Conservation (phyloP, 2,797 vertebrate species). For the Anabacerthia variegaticeps region DNA sequence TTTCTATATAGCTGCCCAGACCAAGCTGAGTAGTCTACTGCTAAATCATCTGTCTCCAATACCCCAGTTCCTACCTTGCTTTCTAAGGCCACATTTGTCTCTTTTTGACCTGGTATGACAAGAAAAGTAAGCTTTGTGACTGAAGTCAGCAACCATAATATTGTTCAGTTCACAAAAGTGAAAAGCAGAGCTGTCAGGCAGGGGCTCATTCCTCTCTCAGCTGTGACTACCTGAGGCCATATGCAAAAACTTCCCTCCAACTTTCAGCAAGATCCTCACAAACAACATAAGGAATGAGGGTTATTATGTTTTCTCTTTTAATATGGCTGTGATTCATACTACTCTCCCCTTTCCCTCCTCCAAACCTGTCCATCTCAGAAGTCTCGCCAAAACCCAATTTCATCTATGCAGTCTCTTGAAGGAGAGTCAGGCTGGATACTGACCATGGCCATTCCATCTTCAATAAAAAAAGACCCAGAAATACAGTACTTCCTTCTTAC, state of each 20-base stretch:
- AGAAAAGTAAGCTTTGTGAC: background rate
- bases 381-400: background rate
- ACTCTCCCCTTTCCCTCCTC: background rate
- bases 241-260: background rate
- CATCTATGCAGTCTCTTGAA: background rate
- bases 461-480: background rate
- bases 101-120: background rate
- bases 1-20: background rate
- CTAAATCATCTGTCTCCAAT: background rate
- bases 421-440: background rate
- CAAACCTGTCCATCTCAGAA: background rate
- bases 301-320: background rate
- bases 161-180: background rate
- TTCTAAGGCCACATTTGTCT: background rate
- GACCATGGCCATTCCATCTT: background rate
- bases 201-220: background rate
- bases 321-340: background rate
- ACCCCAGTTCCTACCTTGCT: background rate
- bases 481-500: background rate
- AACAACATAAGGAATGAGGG: rapidly evolving
- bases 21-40: background rate
- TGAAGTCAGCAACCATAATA: background rate
- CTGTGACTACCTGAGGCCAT: background rate
- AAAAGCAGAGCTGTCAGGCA: background rate
- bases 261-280: background rate